Percentiles rank a stretch among this genome's conserved stretches.
phyloP scores from a whole-genome alignment of 2,888 invertebrate genomes.

The Protonemura montana region DNA sequence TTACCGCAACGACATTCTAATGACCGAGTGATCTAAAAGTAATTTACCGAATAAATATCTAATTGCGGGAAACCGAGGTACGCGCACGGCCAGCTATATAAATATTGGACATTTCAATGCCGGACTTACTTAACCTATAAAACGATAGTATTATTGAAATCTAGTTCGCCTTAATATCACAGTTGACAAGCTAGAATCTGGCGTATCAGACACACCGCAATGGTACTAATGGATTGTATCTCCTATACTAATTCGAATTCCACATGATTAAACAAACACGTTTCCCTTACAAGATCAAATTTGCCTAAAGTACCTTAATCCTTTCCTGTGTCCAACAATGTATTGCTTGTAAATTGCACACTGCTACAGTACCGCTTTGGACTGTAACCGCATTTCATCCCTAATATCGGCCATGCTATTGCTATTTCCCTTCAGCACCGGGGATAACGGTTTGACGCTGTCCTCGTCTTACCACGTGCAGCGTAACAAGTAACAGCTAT shows the following conservation, averaged over 20 bases:
- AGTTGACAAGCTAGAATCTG: neutral
- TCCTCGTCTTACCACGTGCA: neutral
- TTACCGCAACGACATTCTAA: neutral
- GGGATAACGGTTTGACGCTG: slow-evolving; percentile 21
- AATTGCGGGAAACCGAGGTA: neutral
- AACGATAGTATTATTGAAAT: neutral
- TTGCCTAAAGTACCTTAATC: slow-evolving; percentile 20
- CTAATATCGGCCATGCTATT: slow-evolving; percentile 38
- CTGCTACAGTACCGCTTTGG: slow-evolving; percentile 10
- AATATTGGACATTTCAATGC: neutral
- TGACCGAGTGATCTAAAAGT: neutral
- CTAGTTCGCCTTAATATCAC: neutral
- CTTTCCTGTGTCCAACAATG: slow-evolving; percentile 32
- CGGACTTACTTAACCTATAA: neutral
- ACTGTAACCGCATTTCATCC: slow-evolving; percentile 33
- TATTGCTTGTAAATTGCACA: slow-evolving; percentile 36
- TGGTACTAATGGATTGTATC: neutral
- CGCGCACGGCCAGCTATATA: neutral
- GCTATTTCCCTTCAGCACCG: slow-evolving; percentile 20
- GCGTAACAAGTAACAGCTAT: slow-evolving; percentile 16
- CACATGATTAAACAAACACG: slow-evolving; percentile 1
- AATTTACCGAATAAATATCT: neutral
- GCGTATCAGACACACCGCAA: neutral
- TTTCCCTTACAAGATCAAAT: slow-evolving; percentile 20
- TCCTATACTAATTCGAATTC: neutral